These are phyloP conservation scores for Litoditis marina DNA, from an alignment of 2,888 invertebrate genomes.

Conservation along the genomic window DNA sequence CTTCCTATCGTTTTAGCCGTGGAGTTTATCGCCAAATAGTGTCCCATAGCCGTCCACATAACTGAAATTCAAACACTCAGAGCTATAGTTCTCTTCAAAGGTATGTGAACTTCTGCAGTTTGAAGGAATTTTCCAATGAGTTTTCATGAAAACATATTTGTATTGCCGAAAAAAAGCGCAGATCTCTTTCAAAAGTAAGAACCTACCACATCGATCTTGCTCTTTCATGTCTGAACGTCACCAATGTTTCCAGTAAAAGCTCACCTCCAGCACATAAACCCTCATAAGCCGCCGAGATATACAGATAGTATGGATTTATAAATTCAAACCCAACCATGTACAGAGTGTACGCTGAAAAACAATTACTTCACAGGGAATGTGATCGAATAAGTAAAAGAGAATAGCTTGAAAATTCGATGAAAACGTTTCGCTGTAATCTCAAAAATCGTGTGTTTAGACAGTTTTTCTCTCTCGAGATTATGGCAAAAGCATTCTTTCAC, in stretches of 20 bases:
- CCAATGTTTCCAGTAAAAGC: not conserved
- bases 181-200: too few relatives aligned
- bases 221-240: too few relatives aligned
- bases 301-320: conserved; percentile 20
- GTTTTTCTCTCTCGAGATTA: not conserved
- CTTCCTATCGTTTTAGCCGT: conserved; percentile 20
- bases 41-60: conserved; percentile 27
- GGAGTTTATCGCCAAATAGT: conserved; percentile 24
- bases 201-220: too few relatives aligned
- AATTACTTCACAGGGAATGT: not conserved
- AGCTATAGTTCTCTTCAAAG: too few relatives aligned
- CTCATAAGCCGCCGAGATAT: conserved; percentile 22
- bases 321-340: conserved; percentile 24
- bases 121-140: too few relatives aligned
- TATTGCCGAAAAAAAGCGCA: too few relatives aligned
- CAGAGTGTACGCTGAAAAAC: conserved; percentile 13
- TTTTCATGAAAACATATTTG: too few relatives aligned
- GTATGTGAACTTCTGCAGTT: too few relatives aligned
- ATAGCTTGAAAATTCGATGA: not conserved
- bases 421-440: too few relatives aligned
- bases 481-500: too few relatives aligned
- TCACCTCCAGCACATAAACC: conserved; percentile 15
- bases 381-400: not conserved
- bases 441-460: too few relatives aligned
- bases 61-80: conserved; percentile 8